Base-by-base conservation (phyloP, 2,113 vertebrate genomes). In the Trogon melanurus region DNA sequence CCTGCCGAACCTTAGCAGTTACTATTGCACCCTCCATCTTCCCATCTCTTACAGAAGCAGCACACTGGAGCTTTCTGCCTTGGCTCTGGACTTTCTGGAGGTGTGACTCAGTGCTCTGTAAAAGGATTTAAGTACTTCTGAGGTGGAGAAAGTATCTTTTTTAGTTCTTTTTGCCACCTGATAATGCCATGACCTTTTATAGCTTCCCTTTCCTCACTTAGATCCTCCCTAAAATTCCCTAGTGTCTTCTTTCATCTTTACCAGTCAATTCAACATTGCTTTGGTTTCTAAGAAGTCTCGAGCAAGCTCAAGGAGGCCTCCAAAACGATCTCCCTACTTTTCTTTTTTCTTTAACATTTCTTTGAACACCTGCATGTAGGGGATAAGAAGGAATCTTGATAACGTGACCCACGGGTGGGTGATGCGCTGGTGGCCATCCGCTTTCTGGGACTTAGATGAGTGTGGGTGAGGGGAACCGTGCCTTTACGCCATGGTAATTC, bases 401-500 rank as follows among this genome's bases (percentile, higher is more conserved):
- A 36, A 53, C 1, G 7, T 0, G 7, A 25, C 17, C 1, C 5
- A 54, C 0, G 1, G 16, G 29, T 34, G 66, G 32, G 41, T 71
- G 32, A 51, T 5, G 15, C 30, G 12, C 8, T 16, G 47, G 10
- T 62, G 20, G 26, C 13, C 44, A 21, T 60, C 29, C 3, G 3
- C 29, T 32, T 54, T 45, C 44, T 56, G 48, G 38, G n/a, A 47
- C 48, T 66, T 51, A 38, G 32, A 38, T 17, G 32, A 34, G 25
- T 14, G 13, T 56, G 57, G 22, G 14, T 20, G 14, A 61, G 15
- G 25, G 6, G 25, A 71, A 36, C 19, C 5, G 16, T 17, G 60
- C 5, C 11, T 62, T 81, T 56, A 25, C 4, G 11, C 51, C 5
- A 2, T 48, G 4, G 41, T 36, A 69, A 73, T 78, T 89, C 38